Base-by-base conservation (phyloP, 2,113 vertebrate species). In the Anguilla rostrata region DNA sequence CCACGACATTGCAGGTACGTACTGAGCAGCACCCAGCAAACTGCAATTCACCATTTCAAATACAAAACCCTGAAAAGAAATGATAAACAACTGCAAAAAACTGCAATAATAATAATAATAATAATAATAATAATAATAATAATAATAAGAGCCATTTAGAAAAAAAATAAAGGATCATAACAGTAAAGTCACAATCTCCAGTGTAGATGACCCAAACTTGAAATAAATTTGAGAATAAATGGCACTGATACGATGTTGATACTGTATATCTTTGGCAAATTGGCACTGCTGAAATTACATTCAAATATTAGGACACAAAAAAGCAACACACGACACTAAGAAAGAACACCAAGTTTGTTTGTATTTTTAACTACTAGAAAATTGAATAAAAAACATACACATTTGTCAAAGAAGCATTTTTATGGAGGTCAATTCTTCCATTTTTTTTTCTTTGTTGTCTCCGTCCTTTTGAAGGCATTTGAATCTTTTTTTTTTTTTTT, bases 311-410 rank as follows among this genome's bases (percentile, higher is more conserved):
- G 98, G 96, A 99, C 97, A 86, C 85, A 83, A 96, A 99, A 97
- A 97, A 97, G 98, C 97, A 84, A 96, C 97, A 98, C 98, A 96
- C 97, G 94, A 82, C 79, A 86, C 96, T 95, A 82, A 66, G 79
- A 86, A 96, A 97, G 97, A 96, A 98, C 98, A 99, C 96, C 97
- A 96, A 97, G 93, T 97, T 97, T 95, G 93, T 97, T 97, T 95
- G 96, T 94, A 95, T 91, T 95, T 91, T 92, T 92, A 94, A 96
- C 97, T 97, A 99, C 98, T 98, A 98, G 97, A 97, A 99, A 98
- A 98, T 98, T 95, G 96, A 97, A 97, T 99, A 99, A 96, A 99
- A 99, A 99, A 99, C 97, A 97, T 97, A 98, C 97, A 99, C 96
- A 96, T 97, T 97, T 95, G 92, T 95, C 96, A 96, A 98, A 98